Conservation (phyloP, 2,888 invertebrate genomes). For the Thecocarcelia acutangulata region DNA sequence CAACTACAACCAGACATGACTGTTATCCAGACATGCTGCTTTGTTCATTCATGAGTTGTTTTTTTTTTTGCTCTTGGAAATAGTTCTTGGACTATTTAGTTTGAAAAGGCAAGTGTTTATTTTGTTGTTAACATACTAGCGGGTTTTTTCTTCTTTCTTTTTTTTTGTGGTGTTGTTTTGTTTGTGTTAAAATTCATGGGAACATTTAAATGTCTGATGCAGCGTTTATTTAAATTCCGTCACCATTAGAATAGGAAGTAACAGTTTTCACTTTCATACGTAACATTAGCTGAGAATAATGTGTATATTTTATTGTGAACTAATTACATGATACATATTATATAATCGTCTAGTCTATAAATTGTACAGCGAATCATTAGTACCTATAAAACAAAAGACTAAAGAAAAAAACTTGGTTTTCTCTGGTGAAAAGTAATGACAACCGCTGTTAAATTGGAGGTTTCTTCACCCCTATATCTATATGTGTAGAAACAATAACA, state of each 20-base stretch:
- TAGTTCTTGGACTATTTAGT: conserved; percentile 59
- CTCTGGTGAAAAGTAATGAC: neutral
- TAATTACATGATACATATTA: too few relatives aligned
- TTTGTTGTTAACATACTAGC: conserved; percentile 26
- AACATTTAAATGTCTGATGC: conserved; percentile 26
- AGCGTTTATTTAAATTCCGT: conserved; percentile 10
- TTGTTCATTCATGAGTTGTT: conserved; percentile 51
- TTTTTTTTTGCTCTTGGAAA: conserved; percentile 13
- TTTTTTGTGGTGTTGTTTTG: neutral
- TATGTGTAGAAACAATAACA: too few relatives aligned
- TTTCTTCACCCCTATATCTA: too few relatives aligned
- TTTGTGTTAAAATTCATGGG: conserved; percentile 52
- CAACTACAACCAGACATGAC: conserved; percentile 1
- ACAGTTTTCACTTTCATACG: conserved; percentile 36
- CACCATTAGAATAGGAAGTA: conserved; percentile 15
- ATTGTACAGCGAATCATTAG: too few relatives aligned
- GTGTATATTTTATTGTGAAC: neutral
- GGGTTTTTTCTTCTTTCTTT: neutral
- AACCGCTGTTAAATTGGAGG: neutral
- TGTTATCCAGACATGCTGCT: conserved; percentile 34
- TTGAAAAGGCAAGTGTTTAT: conserved; percentile 69
- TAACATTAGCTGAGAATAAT: conserved; percentile 3
- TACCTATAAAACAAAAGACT: conserved; percentile 29
- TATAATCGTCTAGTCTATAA: too few relatives aligned
- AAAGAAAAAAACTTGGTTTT: conserved; percentile 7